Evolutionary conservation across 2,888 invertebrate genomes (phyloP).

Genomic region (Xestia c-nigrum): DNA sequence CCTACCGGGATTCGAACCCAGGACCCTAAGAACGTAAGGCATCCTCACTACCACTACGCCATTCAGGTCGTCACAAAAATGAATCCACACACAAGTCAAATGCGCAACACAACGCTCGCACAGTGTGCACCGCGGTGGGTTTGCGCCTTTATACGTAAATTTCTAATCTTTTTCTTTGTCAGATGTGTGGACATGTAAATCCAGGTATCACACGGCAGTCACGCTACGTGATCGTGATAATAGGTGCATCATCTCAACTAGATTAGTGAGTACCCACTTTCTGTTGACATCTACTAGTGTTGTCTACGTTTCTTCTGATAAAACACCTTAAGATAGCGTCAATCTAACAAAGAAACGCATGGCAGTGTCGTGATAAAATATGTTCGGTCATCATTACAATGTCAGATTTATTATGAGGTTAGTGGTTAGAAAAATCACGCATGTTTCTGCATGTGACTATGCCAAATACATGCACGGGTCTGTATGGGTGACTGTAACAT

Average conservation of each 20-base stretch:
- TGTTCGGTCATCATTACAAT: slow-evolving; percentile 7
- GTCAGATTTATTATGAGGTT: slow-evolving; percentile 8
- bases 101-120: too few relatives aligned
- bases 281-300: slow-evolving; percentile 21
- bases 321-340: slow-evolving; percentile 52
- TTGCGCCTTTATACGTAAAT: background rate
- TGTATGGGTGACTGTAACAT: background rate
- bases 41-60: too few relatives aligned
- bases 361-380: slow-evolving; percentile 20
- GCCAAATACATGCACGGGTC: background rate
- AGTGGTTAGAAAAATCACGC: slow-evolving; percentile 1
- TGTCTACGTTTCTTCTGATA: slow-evolving; percentile 41
- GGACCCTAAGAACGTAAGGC: too few relatives aligned
- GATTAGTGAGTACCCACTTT: slow-evolving; percentile 9
- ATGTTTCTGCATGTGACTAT: background rate
- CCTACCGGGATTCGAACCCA: too few relatives aligned
- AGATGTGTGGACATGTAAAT: slow-evolving; percentile 10
- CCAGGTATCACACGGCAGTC: slow-evolving; percentile 33
- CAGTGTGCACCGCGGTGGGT: too few relatives aligned
- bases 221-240: slow-evolving; percentile 30
- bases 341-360: slow-evolving; percentile 42
- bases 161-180: slow-evolving; percentile 52
- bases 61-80: too few relatives aligned
- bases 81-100: too few relatives aligned
- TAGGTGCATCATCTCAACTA: slow-evolving; percentile 33